phyloP scores from a whole-genome alignment of 2,797 vertebrate genomes.

The Geotria australis region DNA sequence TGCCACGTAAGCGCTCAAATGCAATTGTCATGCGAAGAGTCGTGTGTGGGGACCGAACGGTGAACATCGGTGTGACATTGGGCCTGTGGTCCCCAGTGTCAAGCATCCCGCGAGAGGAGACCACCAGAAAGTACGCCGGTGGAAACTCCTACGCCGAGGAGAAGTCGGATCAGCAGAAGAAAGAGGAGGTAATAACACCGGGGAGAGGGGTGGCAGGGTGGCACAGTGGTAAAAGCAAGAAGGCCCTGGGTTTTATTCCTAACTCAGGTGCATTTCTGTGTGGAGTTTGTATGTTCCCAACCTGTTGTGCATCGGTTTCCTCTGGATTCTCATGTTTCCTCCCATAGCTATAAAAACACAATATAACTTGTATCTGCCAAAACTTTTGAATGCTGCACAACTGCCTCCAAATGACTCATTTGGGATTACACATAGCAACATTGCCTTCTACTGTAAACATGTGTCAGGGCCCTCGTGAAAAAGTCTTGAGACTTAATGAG shows the following conservation, averaged over 20 bases:
- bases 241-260: not conserved
- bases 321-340: not conserved
- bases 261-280: not conserved
- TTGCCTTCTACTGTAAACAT: too few species aligned
- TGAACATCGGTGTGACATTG: too few species aligned
- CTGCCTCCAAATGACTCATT: too few species aligned
- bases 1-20: too few species aligned
- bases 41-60: too few species aligned
- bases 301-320: not conserved
- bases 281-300: not conserved
- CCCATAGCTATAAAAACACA: too few species aligned
- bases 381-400: too few species aligned
- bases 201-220: not conserved
- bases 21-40: too few species aligned
- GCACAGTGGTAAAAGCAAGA: not conserved
- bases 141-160: slow-evolving; percentile 54
- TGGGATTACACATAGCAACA: too few species aligned
- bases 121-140: slow-evolving; percentile 31
- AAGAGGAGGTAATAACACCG: slow-evolving; percentile 39
- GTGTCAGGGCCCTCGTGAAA: too few species aligned
- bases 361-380: too few species aligned
- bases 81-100: slow-evolving; percentile 22
- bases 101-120: slow-evolving; percentile 44
- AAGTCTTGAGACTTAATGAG: too few species aligned
- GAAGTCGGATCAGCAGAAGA: slow-evolving; percentile 82